Conservation (phyloP, 2,888 invertebrate species). For the Phortica magna region DNA sequence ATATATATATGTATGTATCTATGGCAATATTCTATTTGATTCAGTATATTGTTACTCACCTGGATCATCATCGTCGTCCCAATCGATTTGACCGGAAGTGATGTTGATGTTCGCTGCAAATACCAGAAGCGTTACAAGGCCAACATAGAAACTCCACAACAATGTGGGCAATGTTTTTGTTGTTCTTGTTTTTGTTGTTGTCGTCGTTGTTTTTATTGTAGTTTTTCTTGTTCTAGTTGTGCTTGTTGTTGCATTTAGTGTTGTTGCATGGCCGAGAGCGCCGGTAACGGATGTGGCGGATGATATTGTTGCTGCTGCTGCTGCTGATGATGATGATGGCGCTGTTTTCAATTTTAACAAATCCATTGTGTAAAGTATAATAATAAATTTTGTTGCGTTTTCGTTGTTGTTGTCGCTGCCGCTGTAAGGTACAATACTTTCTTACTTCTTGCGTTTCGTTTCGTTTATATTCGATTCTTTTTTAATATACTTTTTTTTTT, state of each 20-base stretch:
- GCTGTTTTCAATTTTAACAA: constrained; percentile 57
- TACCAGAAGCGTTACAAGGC: constrained; percentile 68
- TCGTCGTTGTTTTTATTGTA: constrained; percentile 23
- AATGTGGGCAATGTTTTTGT: constrained; percentile 28
- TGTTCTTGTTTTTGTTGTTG: constrained; percentile 21
- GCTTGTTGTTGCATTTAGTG: constrained; percentile 22
- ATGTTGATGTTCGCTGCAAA: constrained; percentile 71
- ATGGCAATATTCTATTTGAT: neutral
- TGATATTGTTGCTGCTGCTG: constrained; percentile 35
- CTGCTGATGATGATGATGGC: constrained; percentile 41
- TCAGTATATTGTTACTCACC: constrained; percentile 67
- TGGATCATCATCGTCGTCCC: constrained; percentile 79
- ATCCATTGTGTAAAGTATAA: constrained; percentile 64
- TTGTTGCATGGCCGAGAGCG: constrained; percentile 59
- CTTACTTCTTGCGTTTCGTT: neutral
- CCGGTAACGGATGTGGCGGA: constrained; percentile 44
- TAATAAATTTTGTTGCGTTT: constrained; percentile 44
- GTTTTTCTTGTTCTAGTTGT: constrained; percentile 5
- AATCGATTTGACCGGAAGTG: constrained; percentile 78
- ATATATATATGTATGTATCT: neutral
- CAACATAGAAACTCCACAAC: constrained; percentile 62
- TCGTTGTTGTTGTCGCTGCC: constrained; percentile 30
- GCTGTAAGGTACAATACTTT: constrained; percentile 36
- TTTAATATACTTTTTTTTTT: neutral
- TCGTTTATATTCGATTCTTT: constrained; percentile 42